These are phyloP conservation scores for Simalia tracyae DNA, from an alignment of 2,797 vertebrate genomes.

Conservation along the genomic window DNA sequence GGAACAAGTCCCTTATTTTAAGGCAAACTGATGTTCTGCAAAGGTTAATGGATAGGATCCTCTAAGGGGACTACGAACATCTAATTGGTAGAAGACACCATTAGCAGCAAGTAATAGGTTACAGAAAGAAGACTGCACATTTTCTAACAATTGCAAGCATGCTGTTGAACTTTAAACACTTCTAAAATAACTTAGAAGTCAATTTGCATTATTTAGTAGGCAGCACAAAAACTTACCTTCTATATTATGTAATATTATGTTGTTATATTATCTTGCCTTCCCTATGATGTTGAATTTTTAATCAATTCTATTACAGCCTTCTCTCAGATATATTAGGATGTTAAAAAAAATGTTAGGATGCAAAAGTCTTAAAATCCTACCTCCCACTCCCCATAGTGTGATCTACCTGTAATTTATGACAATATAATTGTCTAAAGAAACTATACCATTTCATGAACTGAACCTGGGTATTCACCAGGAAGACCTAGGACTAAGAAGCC, in stretches of 20 bases:
- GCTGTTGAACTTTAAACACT: background rate
- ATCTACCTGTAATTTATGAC: background rate
- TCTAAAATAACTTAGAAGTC: background rate
- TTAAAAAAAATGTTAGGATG: background rate
- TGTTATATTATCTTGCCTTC: background rate
- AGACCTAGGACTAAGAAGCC: background rate
- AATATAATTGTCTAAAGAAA: background rate
- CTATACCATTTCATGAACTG: background rate
- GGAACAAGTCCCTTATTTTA: background rate
- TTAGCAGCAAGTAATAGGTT: background rate
- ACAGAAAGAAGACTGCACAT: background rate
- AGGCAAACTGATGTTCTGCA: background rate
- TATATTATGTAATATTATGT: background rate
- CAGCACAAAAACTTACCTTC: background rate
- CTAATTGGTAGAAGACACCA: background rate
- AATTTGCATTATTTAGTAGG: background rate
- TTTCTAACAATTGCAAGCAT: background rate
- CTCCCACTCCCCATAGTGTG: background rate
- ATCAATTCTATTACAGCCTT: background rate
- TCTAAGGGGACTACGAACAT: background rate
- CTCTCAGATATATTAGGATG: background rate
- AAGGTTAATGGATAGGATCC: background rate
- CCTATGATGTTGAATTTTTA: background rate
- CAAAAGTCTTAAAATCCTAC: background rate
- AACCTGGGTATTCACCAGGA: background rate